phyloP scores from a whole-genome alignment of 2,888 invertebrate genomes.

The Danaus chrysippus region DNA sequence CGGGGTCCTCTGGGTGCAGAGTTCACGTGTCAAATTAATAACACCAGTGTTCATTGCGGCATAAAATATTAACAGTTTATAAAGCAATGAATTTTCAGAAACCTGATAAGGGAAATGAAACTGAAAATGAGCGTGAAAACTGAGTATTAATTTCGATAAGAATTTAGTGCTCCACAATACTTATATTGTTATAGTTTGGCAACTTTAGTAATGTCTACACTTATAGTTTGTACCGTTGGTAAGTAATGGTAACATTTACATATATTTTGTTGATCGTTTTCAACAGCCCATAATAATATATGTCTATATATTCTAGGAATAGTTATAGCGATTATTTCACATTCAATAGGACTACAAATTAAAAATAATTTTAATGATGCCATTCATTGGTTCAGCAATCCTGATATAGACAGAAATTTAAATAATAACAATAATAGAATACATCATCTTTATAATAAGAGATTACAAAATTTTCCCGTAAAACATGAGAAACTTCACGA shows the following conservation, averaged over 20 bases:
- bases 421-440: background rate
- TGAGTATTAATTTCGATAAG: constrained; percentile 34
- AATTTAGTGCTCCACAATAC: constrained; percentile 11
- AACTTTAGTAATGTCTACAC: constrained; percentile 40
- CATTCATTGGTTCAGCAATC: background rate
- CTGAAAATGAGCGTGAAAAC: constrained; percentile 60
- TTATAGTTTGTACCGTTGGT: constrained; percentile 31
- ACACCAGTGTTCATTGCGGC: background rate
- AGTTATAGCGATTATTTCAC: background rate
- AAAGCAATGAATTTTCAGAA: constrained; percentile 12
- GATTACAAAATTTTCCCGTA: background rate
- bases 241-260: constrained; percentile 16
- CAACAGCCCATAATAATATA: no score
- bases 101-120: constrained; percentile 61
- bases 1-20: no score
- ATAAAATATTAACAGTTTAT: constrained; percentile 7
- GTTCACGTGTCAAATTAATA: background rate
- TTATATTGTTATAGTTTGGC: constrained; percentile 25
- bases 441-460: background rate
- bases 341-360: background rate
- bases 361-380: constrained; percentile 1
- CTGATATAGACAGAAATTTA: background rate
- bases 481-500: background rate
- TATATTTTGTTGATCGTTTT: no score
- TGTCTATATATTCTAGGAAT: no score